Evolutionary conservation across 2,113 vertebrate genomes (phyloP), one percentile per base, ranked within the genome.

Genomic region (Etia nguti): DNA sequence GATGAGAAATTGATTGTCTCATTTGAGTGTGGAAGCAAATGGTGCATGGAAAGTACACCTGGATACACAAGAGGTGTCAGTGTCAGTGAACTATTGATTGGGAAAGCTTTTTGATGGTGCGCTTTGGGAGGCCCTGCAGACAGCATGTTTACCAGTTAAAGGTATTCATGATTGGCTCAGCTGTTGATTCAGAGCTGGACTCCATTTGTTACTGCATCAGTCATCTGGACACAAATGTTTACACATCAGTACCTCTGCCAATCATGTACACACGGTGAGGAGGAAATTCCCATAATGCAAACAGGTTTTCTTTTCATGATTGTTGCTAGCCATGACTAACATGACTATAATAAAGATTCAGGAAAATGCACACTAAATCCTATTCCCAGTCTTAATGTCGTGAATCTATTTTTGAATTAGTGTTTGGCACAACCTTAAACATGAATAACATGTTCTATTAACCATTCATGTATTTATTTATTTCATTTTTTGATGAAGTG

Each of bases 51-150:
- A 62, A 88, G 48, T 70, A 82, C 90, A 90, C 79, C 90, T 86
- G 81, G 54, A 82, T 56, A 68, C 83, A 24, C 26, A 22, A 75
- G 48, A 89, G 54, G 34, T 83, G 82, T 89, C 68, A 13, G 79
- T 75, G 86, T 55, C 46, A 48, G 84, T 91, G 79, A 84, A 89
- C 81, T 92, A 90, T 92, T 90, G 82, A 93, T 84, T 56, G 31
- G 68, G 22, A 70, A 82, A 82, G 60, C 79, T 79, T 60, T 88
- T 70, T 83, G 77, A 88, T 85, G 56, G n/a, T 36, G 70, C 22
- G 36, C 82, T 84, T 56, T 81, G 56, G 41, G 68, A 41, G 52
- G 57, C 70, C 60, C 11, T 43, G 10, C 56, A 65, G 59, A 43
- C 15, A 41, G n/a, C 46, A 54, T 79, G 34, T 85, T 84, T 84